Evolutionary conservation across 1,140 invertebrate genomes (phyloP).

Genomic region (Diplogasteroides magnus): DNA sequence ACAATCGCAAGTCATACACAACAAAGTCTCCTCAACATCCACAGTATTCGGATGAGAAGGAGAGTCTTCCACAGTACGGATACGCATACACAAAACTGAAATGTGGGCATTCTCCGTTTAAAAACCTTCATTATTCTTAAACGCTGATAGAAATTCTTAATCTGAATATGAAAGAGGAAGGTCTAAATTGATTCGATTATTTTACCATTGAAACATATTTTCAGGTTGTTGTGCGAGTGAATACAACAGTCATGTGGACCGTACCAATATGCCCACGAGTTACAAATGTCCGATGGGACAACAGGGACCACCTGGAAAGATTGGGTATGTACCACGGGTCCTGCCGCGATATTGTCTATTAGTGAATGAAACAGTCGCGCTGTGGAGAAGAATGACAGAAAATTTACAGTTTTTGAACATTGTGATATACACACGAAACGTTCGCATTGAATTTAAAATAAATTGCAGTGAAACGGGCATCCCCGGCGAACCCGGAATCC

Average conservation of each 20-base stretch:
- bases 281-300: not conserved
- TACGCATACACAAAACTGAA: not conserved
- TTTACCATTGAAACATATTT: not conserved
- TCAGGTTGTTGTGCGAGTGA: not conserved
- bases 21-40: too few relatives aligned
- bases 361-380: too few relatives aligned
- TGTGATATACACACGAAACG: not conserved
- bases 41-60: too few relatives aligned
- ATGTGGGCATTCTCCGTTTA: not conserved
- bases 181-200: too few relatives aligned
- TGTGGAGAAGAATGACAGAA: too few relatives aligned
- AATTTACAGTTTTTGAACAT: too few relatives aligned
- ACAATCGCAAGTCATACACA: too few relatives aligned
- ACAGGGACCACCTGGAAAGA: not conserved
- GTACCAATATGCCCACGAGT: not conserved
- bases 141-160: too few relatives aligned
- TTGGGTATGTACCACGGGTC: not conserved
- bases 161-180: too few relatives aligned
- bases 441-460: not conserved
- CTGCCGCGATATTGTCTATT: not conserved
- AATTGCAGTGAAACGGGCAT: not conserved
- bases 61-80: not conserved
- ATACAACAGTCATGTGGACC: not conserved
- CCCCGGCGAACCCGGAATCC: not conserved
- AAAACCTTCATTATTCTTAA: too few relatives aligned